Evolutionary conservation across 2,888 invertebrate species (phyloP), one percentile per base, ranked within the genome.

Genomic region (Bombylius discolor): DNA sequence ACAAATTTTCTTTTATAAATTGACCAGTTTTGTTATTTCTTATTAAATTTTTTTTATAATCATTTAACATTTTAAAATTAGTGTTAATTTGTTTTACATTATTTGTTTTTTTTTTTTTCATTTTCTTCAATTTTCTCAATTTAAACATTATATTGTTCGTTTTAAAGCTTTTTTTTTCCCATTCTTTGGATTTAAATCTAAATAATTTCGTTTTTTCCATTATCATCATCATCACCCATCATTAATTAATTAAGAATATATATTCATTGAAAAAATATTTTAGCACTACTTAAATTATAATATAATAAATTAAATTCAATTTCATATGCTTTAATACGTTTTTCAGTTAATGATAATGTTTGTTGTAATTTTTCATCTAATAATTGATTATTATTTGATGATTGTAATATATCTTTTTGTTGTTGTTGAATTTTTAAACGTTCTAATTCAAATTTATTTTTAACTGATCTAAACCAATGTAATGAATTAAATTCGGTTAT

Each of bases 381-480:
- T 5, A 56, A 53, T 81, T 65, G 79, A 12, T 87, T 74, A 91
- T 92, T 66, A 85, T 87, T 55, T 91, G 76, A 70, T 90, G 92
- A 61, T 84, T 64, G 47, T 55, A 69, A 78, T 53, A 76, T 74
- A 42, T 75, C 72, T 53, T 71, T 68, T 31, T 66, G 70, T 66
- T 84, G 82, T 32, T 79, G 77, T 45, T 78, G 73, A 12, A 82
- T 73, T 47, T 71, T 65, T 59, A 69, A 71, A 58, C 79, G 79
- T 67, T 92, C 89, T 34, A 76, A 74, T 7, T 70, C 72, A 62
- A 89, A 84, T 67, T 90, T 87, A 52, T 82, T 81, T 68, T 82
- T 80, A 11, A 94, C 85, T 4, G 93, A 88, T 64, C 89, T 83
- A 69, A 96, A 96, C 98, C 98, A 99, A 70, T 95, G 93, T 7